Base-by-base conservation (phyloP, 2,888 invertebrate species). In the Eupsilia transversa region DNA sequence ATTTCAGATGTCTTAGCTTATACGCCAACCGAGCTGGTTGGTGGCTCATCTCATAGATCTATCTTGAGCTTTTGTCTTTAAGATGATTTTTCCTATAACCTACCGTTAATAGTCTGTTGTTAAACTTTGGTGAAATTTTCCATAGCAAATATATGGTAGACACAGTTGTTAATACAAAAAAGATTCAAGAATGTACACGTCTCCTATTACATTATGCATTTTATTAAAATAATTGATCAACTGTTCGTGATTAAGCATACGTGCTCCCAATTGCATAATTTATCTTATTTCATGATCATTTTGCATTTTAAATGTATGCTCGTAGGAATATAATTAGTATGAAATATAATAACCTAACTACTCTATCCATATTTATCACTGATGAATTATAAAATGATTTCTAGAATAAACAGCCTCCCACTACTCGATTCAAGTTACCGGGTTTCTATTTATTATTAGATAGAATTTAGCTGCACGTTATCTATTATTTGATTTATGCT, bases 181-280 rank as follows among this genome's bases (percentile, higher is more conserved):
- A 49, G 23, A 23, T 56, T 27, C 0, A 52, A 43, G 14, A 57
- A 23, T 17, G 4, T 14, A 54, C 35, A 30, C 14, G 17, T 33
- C 38, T 9, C 14, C 12, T 38, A 27, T 54, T 52, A 7, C 27
- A 27, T 4, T 12, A 52, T 41, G 30, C 4, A 54, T 61, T 52
- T 60, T 74, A 74, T 74, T 30, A 52, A 70, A 63, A 81, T 80
- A 69, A 80, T 75, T n/a, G 43, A 80, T 84, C 27, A 57, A 52
- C n/a, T 59, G 35, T 63, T 80, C 33, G 33, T 56, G 65, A 66
- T 80, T 59, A 68, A 69, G 56, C 65, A 75, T 64, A 73, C 66
- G 63, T 63, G 64, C 56, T 80, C 84, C 81, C 84, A 63, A 54
- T 56, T 75, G 81, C 49, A 69, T 84, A 72, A 75, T 82, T 75